Base-by-base conservation (phyloP, 2,888 invertebrate species). In the Limnephilus auricula region DNA sequence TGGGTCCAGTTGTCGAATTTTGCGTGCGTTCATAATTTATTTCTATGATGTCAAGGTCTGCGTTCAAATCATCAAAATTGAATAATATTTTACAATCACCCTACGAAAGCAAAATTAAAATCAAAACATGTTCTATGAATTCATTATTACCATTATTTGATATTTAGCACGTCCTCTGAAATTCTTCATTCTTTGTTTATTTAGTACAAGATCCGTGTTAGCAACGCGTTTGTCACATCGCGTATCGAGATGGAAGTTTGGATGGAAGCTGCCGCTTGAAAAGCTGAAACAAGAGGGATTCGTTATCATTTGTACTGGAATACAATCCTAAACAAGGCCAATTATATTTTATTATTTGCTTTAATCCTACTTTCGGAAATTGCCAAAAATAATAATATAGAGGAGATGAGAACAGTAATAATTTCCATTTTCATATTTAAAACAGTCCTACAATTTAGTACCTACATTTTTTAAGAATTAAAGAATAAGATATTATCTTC, bases 221-320 rank as follows among this genome's bases (percentile, higher is more conserved):
- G 82, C 82, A 65, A 65, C 65, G 34, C 34, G 82, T 82, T 82
- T 82, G 82, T 82, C 82, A 34, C 82, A 32, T 82, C 18, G 82
- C 18, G 82, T 32, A 65, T 65, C 18, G 82, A 37, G 82, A 32
- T 82, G 32, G 82, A 82, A 82, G 18, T 82, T 32, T 34, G n/a
- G 82, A 32, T 82, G 32, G 82, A 82, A 82, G 18, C 34, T 32
- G 9, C 82, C 82, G 18, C 34, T 34, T 25, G 82, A 82, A 34
- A 32, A 25, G 3, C 2, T 25, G 34, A 34, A 80, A 80, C 80
- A 82, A 34, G 34, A n/a, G 65, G 65, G 25, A 65, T 65, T 65
- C 65, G 65, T 65, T 65, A 25, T 65, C 25, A 65, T 50, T 50
- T 50, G 18, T 5, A 18, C 50, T 5, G 18, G 50, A 50, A 50